Percentiles rank a stretch among this genome's conserved stretches.
These are phyloP conservation scores for Tachyglossus aculeatus DNA, from an alignment of 2,797 vertebrate genomes.

Conservation along the genomic window DNA sequence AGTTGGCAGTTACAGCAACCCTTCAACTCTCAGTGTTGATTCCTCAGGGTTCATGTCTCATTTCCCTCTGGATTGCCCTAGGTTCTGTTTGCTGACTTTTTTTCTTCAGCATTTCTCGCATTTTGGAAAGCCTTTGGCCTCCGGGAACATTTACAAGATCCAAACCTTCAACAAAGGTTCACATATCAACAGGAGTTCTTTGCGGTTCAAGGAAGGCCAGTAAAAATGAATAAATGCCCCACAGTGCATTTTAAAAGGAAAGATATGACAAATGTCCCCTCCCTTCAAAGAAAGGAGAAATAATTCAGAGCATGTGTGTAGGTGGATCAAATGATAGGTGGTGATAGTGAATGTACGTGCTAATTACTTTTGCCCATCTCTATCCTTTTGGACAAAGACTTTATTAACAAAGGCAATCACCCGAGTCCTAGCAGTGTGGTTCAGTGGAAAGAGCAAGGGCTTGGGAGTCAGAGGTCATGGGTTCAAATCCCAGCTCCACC, in stretches of 20 bases:
- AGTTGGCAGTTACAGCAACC: too few relatives aligned
- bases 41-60: neutral
- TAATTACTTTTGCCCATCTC: neutral
- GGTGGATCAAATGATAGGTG: conserved; percentile 35
- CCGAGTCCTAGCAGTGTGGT: too few relatives aligned
- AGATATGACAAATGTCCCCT: conserved; percentile 25
- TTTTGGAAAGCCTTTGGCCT: conserved; percentile 13
- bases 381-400: conserved; percentile 11
- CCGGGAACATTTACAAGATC: neutral
- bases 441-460: neutral
- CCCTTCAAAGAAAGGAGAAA: conserved; percentile 24
- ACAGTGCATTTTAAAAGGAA: too few relatives aligned
- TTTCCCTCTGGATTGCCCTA: neutral
- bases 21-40: neutral
- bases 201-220: conserved; percentile 7
- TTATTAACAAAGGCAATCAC: too few relatives aligned
- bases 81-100: too few relatives aligned
- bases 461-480: neutral
- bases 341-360: conserved; percentile 26
- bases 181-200: neutral
- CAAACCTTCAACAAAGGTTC: conserved; percentile 5
- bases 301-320: conserved; percentile 43
- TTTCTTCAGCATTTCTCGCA: neutral
- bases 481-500: neutral
- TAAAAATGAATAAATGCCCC: too few relatives aligned